phyloP scores from a whole-genome alignment of 2,797 vertebrate species.

The Gallinago solitaria region DNA sequence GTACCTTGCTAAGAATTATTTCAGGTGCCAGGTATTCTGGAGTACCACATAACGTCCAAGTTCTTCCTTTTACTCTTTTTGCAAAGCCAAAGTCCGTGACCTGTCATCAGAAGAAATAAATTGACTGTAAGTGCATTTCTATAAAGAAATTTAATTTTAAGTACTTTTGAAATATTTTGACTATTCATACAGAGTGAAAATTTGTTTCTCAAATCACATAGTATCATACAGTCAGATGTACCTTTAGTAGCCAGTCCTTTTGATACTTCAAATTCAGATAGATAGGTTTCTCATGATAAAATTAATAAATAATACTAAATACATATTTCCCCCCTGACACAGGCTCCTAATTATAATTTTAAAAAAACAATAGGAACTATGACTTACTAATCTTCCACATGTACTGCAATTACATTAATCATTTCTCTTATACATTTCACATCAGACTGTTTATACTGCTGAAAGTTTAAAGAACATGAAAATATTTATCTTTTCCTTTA shows the following conservation, averaged over 20 bases:
- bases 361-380: neutral
- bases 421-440: neutral
- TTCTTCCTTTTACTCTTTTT: conserved; percentile 99
- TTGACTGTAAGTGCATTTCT: neutral
- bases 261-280: neutral
- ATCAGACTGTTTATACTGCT: neutral
- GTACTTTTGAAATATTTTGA: neutral
- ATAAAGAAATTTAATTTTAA: neutral
- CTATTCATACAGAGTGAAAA: neutral
- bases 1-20: conserved; percentile 99
- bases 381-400: neutral
- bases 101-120: conserved; percentile 70
- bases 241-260: neutral
- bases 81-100: conserved; percentile 99
- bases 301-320: neutral
- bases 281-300: neutral
- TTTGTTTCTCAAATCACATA: neutral
- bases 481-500: neutral
- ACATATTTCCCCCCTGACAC: neutral
- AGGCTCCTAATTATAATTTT: neutral
- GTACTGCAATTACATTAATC: neutral
- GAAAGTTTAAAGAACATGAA: neutral
- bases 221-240: neutral
- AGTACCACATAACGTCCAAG: conserved; percentile 99
- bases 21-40: conserved; percentile 99